Evolutionary conservation across 1,140 invertebrate genomes (phyloP).

Genomic region (Drosophila hydei): DNA sequence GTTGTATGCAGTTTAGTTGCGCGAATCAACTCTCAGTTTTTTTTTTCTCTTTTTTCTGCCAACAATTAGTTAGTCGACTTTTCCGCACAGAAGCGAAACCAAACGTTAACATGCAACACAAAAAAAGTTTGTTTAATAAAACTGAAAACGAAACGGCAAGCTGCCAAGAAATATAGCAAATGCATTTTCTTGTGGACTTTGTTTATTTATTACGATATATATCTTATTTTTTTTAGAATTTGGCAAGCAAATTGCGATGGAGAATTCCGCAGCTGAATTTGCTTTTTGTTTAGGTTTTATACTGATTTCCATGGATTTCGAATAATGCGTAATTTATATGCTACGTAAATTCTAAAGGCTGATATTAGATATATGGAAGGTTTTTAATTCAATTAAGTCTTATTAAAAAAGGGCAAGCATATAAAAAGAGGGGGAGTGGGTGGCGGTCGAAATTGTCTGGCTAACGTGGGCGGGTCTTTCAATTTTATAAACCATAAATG

Average conservation of each 20-base stretch:
- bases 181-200: constrained; percentile 47
- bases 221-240: constrained; percentile 21
- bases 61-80: constrained; percentile 49
- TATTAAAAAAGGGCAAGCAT: background rate
- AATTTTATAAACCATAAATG: constrained; percentile 35
- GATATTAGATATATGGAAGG: background rate
- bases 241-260: constrained; percentile 53
- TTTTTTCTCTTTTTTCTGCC: constrained; percentile 27
- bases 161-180: constrained; percentile 48
- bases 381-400: constrained; percentile 1
- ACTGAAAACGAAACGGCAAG: constrained; percentile 29
- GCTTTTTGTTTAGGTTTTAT: constrained; percentile 13
- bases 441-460: background rate
- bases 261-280: constrained; percentile 66
- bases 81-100: constrained; percentile 28
- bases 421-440: background rate
- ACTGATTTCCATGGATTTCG: background rate
- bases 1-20: constrained; percentile 51
- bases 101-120: constrained; percentile 39
- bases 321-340: background rate
- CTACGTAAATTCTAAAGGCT: background rate
- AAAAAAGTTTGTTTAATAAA: constrained; percentile 47
- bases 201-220: constrained; percentile 55
- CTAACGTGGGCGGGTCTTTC: constrained; percentile 33
- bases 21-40: constrained; percentile 52